Conservation (phyloP, 2,888 invertebrate species). For the Eustalomyia histrio region DNA sequence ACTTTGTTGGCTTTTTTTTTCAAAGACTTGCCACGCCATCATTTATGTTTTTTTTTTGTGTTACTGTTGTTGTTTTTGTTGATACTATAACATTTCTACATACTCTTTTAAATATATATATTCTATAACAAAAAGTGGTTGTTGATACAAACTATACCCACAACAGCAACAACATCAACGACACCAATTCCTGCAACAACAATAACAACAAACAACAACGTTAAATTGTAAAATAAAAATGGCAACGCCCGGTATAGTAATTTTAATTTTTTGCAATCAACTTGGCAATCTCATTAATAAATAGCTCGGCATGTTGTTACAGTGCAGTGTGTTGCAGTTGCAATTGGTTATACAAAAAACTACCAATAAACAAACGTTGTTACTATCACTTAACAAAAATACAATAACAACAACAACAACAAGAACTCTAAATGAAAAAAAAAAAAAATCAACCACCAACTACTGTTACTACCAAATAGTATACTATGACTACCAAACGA, state of each 20-base stretch:
- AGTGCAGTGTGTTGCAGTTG: slow-evolving; percentile 59
- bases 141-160: slow-evolving; percentile 7
- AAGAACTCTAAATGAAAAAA: slow-evolving; percentile 13
- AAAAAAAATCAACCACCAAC: slow-evolving; percentile 32
- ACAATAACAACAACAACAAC: no score
- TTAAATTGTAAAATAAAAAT: slow-evolving; percentile 61
- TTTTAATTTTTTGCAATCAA: slow-evolving; percentile 74
- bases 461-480: slow-evolving; percentile 8
- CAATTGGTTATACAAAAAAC: slow-evolving; percentile 65
- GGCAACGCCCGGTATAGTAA: slow-evolving; percentile 65
- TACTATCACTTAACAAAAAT: slow-evolving; percentile 60
- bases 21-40: slow-evolving; percentile 61
- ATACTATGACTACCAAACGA: background rate
- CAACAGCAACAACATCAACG: no score
- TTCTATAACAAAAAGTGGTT: slow-evolving; percentile 28
- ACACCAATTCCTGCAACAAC: background rate
- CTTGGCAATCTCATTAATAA: slow-evolving; percentile 77
- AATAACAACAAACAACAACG: slow-evolving; percentile 33
- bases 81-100: slow-evolving; percentile 40
- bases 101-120: slow-evolving; percentile 19
- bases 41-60: slow-evolving; percentile 27
- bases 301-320: slow-evolving; percentile 75
- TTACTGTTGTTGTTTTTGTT: background rate
- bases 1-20: slow-evolving; percentile 37
- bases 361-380: slow-evolving; percentile 65